phyloP scores from a whole-genome alignment of 2,888 invertebrate species.

The Drosophila neotestacea region DNA sequence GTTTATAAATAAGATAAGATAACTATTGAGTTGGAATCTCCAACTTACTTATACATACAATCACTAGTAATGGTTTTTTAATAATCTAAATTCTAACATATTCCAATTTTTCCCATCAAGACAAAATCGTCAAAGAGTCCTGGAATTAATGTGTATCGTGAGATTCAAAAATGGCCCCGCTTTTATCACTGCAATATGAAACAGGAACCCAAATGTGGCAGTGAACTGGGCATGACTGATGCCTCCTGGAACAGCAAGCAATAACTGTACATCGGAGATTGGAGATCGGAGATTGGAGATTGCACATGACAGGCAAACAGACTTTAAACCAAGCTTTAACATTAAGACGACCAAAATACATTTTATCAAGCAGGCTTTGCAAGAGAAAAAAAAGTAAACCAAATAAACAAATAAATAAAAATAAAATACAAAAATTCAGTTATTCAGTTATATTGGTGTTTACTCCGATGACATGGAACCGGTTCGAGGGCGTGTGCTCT shows the following conservation, averaged over 20 bases:
- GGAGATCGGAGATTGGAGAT: neutral
- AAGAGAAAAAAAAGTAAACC: conserved; percentile 18
- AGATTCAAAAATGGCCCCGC: conserved; percentile 86
- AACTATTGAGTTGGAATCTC: neutral
- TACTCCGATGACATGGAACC: conserved; percentile 32
- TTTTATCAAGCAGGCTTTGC: too few species aligned
- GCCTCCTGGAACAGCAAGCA: conserved; percentile 75
- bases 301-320: neutral
- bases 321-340: conserved; percentile 32
- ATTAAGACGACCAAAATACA: conserved; percentile 20
- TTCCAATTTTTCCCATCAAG: conserved; percentile 50
- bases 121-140: conserved; percentile 86
- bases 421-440: conserved; percentile 10
- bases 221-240: conserved; percentile 79
- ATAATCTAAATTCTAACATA: neutral
- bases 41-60: neutral
- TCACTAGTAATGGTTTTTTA: neutral
- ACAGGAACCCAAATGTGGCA: conserved; percentile 78
- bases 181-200: conserved; percentile 83
- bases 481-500: conserved; percentile 44
- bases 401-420: conserved; percentile 36
- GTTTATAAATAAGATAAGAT: too few species aligned
- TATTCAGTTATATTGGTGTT: conserved; percentile 21
- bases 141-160: conserved; percentile 85
- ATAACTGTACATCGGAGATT: conserved; percentile 34